Percentiles rank a stretch among this genome's conserved stretches.
These are phyloP conservation scores for Bombylius major DNA, from an alignment of 2,888 invertebrate genomes.

Conservation along the genomic window DNA sequence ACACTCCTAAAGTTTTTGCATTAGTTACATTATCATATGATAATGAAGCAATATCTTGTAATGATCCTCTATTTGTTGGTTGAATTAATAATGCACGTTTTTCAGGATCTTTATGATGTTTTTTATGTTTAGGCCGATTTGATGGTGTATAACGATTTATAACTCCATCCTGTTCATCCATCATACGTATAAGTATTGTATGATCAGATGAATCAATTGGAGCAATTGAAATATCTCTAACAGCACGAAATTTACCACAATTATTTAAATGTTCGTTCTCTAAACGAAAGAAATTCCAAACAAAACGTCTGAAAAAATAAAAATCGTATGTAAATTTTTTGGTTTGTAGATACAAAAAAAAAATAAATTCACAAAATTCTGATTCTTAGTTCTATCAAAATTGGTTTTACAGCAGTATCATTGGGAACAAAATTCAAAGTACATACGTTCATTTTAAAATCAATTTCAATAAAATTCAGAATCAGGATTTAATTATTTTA, in stretches of 20 bases:
- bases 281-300: slow-evolving; percentile 98
- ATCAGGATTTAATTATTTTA: slow-evolving; percentile 28
- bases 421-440: no score
- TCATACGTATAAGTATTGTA: slow-evolving; percentile 78
- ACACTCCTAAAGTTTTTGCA: slow-evolving; percentile 5
- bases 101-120: slow-evolving; percentile 45
- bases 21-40: slow-evolving; percentile 31
- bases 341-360: no score
- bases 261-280: slow-evolving; percentile 99
- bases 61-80: slow-evolving; percentile 21
- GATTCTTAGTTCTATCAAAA: no score
- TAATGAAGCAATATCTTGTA: slow-evolving; percentile 27
- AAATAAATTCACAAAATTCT: no score
- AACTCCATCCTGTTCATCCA: slow-evolving; percentile 88
- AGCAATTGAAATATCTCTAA: slow-evolving; percentile 92
- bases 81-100: slow-evolving; percentile 42
- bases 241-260: slow-evolving; percentile 97
- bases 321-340: not conserved
- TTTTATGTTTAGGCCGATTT: slow-evolving; percentile 45
- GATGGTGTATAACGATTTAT: slow-evolving; percentile 53
- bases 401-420: no score
- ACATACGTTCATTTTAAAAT: no score
- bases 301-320: slow-evolving; percentile 57
- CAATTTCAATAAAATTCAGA: no score
- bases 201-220: slow-evolving; percentile 90